Evolutionary conservation across 2,113 vertebrate genomes (phyloP).

Genomic region (Cairina moschata): DNA sequence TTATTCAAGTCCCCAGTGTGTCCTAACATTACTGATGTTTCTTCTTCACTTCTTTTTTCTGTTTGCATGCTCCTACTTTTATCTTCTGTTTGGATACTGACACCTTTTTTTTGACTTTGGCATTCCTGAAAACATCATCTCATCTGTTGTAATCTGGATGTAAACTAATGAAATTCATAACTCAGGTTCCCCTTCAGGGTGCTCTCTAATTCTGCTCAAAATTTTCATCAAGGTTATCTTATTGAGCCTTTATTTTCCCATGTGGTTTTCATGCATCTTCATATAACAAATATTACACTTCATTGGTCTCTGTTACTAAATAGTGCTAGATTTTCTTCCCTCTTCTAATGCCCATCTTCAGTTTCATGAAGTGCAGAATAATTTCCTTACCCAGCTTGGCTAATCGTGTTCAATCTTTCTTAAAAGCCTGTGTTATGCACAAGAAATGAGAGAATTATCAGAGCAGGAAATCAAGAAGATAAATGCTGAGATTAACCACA

Average conservation of each 20-base stretch:
- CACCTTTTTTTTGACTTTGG: neutral
- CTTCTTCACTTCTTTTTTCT: neutral
- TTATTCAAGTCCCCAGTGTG: too few species aligned
- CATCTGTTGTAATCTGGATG: neutral
- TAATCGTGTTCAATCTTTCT: neutral
- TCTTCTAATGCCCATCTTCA: neutral
- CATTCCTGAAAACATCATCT: neutral
- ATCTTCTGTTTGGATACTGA: neutral
- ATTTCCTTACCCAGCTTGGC: neutral
- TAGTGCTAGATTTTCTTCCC: neutral
- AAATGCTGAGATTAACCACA: neutral
- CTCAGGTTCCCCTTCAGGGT: neutral
- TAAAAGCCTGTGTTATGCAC: neutral
- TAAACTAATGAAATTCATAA: neutral
- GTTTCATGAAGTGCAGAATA: neutral
- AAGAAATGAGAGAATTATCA: neutral
- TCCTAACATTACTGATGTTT: neutral
- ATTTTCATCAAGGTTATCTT: neutral
- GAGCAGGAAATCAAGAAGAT: neutral
- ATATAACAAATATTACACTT: neutral
- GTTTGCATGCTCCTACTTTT: neutral
- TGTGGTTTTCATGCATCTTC: neutral
- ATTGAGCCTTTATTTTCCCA: neutral
- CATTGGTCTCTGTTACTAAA: conserved; percentile 11
- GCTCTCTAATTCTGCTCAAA: neutral